Conservation (phyloP, 2,797 vertebrate genomes). For the Rhabdomys pumilio region DNA sequence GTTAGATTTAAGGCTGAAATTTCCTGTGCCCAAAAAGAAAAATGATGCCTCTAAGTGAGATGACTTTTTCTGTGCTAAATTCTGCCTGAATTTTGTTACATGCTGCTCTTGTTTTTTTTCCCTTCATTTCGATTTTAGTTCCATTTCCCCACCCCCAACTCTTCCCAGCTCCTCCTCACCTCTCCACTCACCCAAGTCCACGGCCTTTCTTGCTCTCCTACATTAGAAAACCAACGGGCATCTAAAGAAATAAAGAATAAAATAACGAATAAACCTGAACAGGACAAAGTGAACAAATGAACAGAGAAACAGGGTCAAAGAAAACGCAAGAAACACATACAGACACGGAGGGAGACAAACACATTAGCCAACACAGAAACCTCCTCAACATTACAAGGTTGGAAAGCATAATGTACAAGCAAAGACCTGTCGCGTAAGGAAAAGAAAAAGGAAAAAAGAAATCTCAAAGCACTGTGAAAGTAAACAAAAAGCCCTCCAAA, state of each 20-base stretch:
- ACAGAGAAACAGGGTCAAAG: background rate
- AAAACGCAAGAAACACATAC: background rate
- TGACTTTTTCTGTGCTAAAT: background rate
- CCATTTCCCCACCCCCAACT: background rate
- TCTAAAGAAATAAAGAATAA: background rate
- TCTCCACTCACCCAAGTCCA: background rate
- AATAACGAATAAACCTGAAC: background rate
- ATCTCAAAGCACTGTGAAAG: background rate
- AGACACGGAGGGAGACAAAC: background rate
- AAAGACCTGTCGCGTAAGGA: background rate
- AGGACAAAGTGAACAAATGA: background rate
- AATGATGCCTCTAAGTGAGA: background rate
- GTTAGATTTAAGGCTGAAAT: background rate
- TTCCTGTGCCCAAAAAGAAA: conserved; percentile 27
- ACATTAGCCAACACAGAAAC: background rate
- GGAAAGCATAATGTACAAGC: background rate
- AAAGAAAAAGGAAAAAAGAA: background rate
- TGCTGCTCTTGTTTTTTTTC: background rate
- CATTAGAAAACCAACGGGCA: background rate
- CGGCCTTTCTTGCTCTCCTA: background rate
- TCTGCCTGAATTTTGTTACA: background rate
- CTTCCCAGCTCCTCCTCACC: background rate
- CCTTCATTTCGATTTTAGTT: background rate
- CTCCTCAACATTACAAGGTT: background rate
- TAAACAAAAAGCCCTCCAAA: background rate